These are phyloP conservation scores for Cyclopterus lumpus DNA, from an alignment of 2,797 vertebrate genomes.

Conservation along the genomic window DNA sequence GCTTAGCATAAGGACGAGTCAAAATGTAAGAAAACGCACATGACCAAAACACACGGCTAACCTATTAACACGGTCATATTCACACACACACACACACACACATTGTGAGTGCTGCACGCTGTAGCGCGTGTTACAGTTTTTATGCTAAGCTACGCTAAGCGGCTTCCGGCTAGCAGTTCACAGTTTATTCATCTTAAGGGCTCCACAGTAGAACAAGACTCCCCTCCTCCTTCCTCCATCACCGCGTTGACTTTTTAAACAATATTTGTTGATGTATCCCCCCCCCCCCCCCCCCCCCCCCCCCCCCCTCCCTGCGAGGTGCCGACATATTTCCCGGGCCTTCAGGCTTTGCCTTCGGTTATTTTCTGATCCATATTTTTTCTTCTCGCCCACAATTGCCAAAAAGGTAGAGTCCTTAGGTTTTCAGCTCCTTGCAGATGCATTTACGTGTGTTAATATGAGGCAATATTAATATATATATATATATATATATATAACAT, in stretches of 20 bases:
- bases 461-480: no score
- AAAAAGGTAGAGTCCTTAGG: slow-evolving; percentile 20
- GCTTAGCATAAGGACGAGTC: background rate
- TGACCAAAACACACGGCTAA: background rate
- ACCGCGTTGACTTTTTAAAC: background rate
- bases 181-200: no score
- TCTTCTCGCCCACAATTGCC: slow-evolving; percentile 39
- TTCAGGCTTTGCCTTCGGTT: slow-evolving; percentile 26
- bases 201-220: background rate
- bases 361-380: slow-evolving; percentile 40
- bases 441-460: background rate
- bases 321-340: slow-evolving; percentile 21
- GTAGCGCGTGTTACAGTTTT: background rate
- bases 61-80: background rate
- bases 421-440: no score
- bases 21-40: background rate
- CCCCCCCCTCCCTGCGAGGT: background rate
- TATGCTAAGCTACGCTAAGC: slow-evolving; percentile 7
- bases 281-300: background rate
- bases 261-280: slow-evolving; percentile 15
- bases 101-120: background rate
- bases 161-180: no score
- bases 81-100: background rate
- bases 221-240: background rate
- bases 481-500: no score